A percentile compares a stretch with the other conserved stretches of the same genome.
Evolutionary conservation across 2,797 vertebrate species (phyloP).

Genomic region (Acipenser transmontanus): DNA sequence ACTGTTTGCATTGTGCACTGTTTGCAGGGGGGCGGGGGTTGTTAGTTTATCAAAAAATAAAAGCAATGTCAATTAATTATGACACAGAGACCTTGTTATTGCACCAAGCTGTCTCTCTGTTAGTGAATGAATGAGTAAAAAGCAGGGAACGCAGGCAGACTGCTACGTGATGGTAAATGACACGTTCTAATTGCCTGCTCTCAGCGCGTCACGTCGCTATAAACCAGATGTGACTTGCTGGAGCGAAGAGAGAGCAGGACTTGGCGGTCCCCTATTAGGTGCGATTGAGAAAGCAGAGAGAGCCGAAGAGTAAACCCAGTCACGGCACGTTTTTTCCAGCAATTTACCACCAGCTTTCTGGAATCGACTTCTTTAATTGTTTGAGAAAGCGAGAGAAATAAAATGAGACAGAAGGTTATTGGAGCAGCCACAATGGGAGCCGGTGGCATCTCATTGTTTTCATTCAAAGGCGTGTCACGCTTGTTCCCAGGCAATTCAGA

Average conservation of each 20-base stretch:
- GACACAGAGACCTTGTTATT: slow-evolving; percentile 9
- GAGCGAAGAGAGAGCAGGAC: slow-evolving; percentile 8
- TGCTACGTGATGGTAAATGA: slow-evolving; percentile 9
- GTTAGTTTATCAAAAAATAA: slow-evolving; percentile 8
- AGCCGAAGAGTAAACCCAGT: not conserved
- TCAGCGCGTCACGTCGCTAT: not conserved
- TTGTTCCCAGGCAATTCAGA: too few relatives aligned
- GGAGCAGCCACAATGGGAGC: not conserved
- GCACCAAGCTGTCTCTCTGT: not conserved
- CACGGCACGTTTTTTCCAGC: slow-evolving; percentile 2
- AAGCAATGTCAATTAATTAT: slow-evolving; percentile 12
- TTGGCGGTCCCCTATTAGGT: not conserved
- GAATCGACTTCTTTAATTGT: slow-evolving; percentile 6
- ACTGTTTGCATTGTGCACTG: not conserved
- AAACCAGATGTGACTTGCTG: slow-evolving; percentile 10
- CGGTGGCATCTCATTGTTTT: not conserved
- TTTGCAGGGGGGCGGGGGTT: not conserved
- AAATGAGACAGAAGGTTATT: not conserved
- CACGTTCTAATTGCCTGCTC: slow-evolving; percentile 9
- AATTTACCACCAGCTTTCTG: not conserved
- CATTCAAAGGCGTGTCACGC: not conserved
- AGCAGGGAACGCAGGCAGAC: slow-evolving; percentile 3
- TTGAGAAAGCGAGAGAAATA: slow-evolving; percentile 8
- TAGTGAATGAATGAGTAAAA: slow-evolving; percentile 9
- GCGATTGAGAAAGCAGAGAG: slow-evolving; percentile 1